Percentiles rank a stretch among this genome's conserved stretches.
phyloP scores from a whole-genome alignment of 2,888 invertebrate genomes.

The Listrodromus nycthemerus region DNA sequence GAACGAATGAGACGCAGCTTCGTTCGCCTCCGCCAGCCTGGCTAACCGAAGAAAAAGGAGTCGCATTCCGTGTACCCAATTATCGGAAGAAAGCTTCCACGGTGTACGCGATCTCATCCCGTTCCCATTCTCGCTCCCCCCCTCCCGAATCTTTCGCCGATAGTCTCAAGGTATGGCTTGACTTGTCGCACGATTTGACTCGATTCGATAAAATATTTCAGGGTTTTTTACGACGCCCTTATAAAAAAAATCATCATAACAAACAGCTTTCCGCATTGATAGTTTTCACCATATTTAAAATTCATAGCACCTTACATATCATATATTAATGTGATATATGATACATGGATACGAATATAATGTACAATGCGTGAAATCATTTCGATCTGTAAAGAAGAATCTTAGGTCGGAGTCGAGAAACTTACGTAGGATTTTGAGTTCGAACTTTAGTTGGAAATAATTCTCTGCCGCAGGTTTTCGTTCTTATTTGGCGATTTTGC shows the following conservation, averaged over 20 bases:
- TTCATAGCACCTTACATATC: neutral
- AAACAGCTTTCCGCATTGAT: neutral
- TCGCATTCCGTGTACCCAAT: constrained; percentile 74
- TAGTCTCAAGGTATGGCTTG: constrained; percentile 3
- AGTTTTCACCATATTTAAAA: neutral
- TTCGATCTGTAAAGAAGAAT: no score
- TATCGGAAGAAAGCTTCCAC: constrained; percentile 72
- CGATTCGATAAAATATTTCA: neutral
- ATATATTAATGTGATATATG: no score
- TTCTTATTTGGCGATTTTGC: no score
- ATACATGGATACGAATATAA: no score
- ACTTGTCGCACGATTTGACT: constrained; percentile 12
- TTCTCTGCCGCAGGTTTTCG: no score
- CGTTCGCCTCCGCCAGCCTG: constrained; percentile 45
- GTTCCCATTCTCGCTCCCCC: constrained; percentile 37
- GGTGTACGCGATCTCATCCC: constrained; percentile 64
- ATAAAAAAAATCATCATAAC: neutral
- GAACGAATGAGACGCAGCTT: constrained; percentile 36
- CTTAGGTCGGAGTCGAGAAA: no score
- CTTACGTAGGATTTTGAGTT: no score
- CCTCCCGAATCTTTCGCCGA: constrained; percentile 13
- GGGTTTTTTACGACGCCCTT: neutral
- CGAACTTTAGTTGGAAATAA: no score
- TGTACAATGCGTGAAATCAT: no score
- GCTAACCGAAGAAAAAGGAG: constrained; percentile 65